phyloP scores from a whole-genome alignment of 2,113 vertebrate species.

The Microtus pennsylvanicus region DNA sequence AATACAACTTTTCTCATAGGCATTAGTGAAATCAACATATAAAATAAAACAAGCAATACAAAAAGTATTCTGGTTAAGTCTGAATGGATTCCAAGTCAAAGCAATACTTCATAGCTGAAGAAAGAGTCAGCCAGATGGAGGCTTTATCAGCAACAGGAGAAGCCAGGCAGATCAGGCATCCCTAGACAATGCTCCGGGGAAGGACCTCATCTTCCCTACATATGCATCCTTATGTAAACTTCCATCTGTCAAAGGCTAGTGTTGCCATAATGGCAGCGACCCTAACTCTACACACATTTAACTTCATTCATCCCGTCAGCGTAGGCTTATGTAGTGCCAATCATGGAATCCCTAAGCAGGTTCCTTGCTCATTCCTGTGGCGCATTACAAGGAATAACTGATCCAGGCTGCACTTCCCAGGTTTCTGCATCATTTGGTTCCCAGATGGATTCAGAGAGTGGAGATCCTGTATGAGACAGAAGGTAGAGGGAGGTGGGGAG shows the following conservation, averaged over 20 bases:
- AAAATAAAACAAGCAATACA: conserved; percentile 4
- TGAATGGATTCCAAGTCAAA: not conserved
- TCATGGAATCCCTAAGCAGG: not conserved
- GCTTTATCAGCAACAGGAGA: not conserved
- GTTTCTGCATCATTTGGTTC: not conserved
- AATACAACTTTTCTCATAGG: conserved; percentile 17
- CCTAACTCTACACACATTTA: not conserved
- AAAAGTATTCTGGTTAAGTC: not conserved
- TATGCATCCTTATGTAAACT: not conserved
- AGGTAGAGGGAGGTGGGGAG: not conserved
- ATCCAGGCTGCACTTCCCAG: not conserved
- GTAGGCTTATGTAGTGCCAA: not conserved
- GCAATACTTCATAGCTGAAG: not conserved
- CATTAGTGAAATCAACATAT: conserved; percentile 27
- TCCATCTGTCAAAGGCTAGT: not conserved
- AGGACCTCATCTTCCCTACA: not conserved
- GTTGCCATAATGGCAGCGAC: not conserved
- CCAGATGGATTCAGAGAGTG: not conserved
- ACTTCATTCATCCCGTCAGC: not conserved
- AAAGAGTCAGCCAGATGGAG: not conserved
- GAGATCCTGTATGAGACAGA: not conserved
- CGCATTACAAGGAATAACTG: not conserved
- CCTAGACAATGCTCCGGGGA: not conserved
- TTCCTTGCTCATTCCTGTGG: not conserved
- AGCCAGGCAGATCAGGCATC: not conserved